Conservation (phyloP, 2,113 vertebrate species). For the Ahaetulla prasina region DNA sequence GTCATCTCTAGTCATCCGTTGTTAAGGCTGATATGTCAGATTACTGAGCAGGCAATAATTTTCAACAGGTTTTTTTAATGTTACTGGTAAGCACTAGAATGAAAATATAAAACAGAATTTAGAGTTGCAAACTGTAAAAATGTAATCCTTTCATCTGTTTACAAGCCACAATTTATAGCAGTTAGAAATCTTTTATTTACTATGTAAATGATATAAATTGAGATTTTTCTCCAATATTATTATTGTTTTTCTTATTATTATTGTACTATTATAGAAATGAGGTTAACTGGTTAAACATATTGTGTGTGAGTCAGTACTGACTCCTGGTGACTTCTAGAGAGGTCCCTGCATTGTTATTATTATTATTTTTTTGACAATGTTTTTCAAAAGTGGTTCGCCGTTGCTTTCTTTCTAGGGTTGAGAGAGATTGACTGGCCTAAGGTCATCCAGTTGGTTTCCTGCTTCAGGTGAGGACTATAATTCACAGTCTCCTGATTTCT, state of each 20-base stretch:
- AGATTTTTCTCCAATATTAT: neutral
- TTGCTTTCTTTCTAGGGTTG: neutral
- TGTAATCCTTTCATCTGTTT: neutral
- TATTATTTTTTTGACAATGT: neutral
- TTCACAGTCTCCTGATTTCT: neutral
- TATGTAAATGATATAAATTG: neutral
- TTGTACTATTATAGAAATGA: neutral
- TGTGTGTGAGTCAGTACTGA: neutral
- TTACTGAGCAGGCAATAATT: neutral
- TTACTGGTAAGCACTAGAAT: neutral
- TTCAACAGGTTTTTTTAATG: neutral
- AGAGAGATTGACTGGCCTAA: no score
- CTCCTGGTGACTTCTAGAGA: neutral
- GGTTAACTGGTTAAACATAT: neutral
- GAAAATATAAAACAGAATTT: neutral
- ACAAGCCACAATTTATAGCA: neutral
- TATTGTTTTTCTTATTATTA: neutral
- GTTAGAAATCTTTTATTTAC: neutral
- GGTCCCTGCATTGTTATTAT: neutral
- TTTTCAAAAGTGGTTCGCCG: neutral
- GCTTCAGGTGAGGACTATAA: neutral
- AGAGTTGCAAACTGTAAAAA: neutral
- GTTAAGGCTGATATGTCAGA: slow-evolving; percentile 4
- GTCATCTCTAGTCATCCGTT: neutral
- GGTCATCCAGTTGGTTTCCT: no score